Base-by-base conservation (phyloP, 2,113 vertebrate genomes). In the Muscicapa adusta region DNA sequence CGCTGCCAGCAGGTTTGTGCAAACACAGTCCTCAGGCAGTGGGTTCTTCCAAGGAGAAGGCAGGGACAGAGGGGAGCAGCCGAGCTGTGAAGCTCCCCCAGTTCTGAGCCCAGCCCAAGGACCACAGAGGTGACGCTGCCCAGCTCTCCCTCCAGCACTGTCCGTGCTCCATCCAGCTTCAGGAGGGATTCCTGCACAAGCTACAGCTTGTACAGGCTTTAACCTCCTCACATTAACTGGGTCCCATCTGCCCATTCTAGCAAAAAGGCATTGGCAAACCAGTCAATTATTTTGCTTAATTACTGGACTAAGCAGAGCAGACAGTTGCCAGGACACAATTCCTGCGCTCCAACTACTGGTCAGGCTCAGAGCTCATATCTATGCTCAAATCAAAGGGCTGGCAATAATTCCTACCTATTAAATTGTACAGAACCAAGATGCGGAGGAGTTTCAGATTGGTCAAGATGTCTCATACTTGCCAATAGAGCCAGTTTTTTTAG, bases 111-210 rank as follows among this genome's bases (percentile, higher is more conserved):
- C 0, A 0, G 54, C 45, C 50, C 20, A 20, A 29, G 7, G 6
- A 18, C 12, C 31, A 61, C 0, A 0, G 76, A 50, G 34, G 29
- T 0, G 0, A 42, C 4, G 34, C 3, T 47, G 51, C 48, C 68
- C 28, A 47, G 29, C 56, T 47, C 42, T 53, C 4, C 53, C 45
- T 54, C 10, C 1, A 0, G 43, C 38, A 58, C n/a, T 5, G 81
- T 60, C 74, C 31, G 51, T 23, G 36, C 54, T 73, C 71, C 18
- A 5, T 34, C 66, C 58, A 3, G 31, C 54, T 85, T 40, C 51
- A 42, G n/a, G 48, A 78, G 36, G 13, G 62, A 80, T 34, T 89
- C 62, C 77, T 54, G 20, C 9, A 19, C 24, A 42, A 31, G 8
- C 22, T 2, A 43, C 0, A 54, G 26, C 29, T 5, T 53, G 65